Evolutionary conservation across 2,888 invertebrate species (phyloP), one percentile per base, ranked within the genome.

Genomic region (Deilephila porcellus): DNA sequence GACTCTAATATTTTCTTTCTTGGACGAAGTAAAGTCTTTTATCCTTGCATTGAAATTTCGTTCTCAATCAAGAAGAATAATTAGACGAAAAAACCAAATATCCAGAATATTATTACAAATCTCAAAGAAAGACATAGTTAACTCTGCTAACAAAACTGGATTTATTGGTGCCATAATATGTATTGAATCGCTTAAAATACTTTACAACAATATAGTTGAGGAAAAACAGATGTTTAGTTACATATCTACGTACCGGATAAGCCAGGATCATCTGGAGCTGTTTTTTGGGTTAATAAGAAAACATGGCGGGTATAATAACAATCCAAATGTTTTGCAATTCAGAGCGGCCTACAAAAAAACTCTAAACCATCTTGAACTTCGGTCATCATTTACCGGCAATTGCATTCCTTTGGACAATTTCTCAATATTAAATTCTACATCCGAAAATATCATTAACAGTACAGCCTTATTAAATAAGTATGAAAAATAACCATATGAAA

Each of bases 351-450:
- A 75, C 52, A 74, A 78, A 76, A 73, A 78, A 78, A 72, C 52
- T 7, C 62, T 78, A 25, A 75, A 37, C 34, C 76, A 79, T 32
- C 37, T 78, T 4, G 76, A 77, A 71, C 52, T 79, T 0, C 53
- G 74, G 0, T 76, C 79, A 56, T 75, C 78, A 34, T 76, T 76
- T 37, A 75, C 56, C 0, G 76, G 74, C 1, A 76, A 78, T 60
- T 74, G 76, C 20, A 74, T 79, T 11, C 77, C 78, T 17, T 29
- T 77, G 8, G 77, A 77, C 17, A 79, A 80, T 71, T 75, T 78
- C 20, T 32, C 32, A 32, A 32, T 32, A 32, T 32, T 32, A 32
- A 32, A 72, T 70, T 62, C 11, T 72, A 25, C 74, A 0, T 74
- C 75, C 1, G 20, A 32, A 32, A 62, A 76, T 8, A 25, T 74